Base-by-base conservation (phyloP, 2,888 invertebrate genomes). In the Andrena camellia region DNA sequence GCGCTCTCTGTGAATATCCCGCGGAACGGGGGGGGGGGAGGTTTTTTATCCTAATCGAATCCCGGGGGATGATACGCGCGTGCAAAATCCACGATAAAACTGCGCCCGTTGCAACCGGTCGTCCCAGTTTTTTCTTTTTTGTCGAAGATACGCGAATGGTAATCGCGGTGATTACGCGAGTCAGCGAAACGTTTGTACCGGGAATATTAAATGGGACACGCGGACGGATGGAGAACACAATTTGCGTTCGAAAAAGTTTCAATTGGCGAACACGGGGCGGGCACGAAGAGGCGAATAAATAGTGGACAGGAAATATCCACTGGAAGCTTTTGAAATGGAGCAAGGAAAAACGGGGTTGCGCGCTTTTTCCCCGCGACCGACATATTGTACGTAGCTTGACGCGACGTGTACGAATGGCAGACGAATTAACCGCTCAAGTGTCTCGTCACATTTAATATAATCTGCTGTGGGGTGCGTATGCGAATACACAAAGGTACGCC, bases 141-240 rank as follows among this genome's bases (percentile, higher is more conserved):
- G 20, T 1, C 3, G 7, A 31, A 4, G 17, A 42, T 10, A 33
- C 57, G 33, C 26, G 42, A 8, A 10, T 10, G 10, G 35, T 31
- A 50, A 74, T 67, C 31, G 13, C 17, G 26, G 52, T 62, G 66
- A 62, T 33, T 33, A 42, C 5, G 20, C 71, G 63, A 66, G 48
- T 26, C 31, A 48, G 17, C 23, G 33, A 20, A 26, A 59, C 59
- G 52, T 78, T 70, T 48, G 26, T 26, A 31, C 33, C 33, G 71
- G 67, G 66, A 72, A 80, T 71, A 57, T 72, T 48, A 62, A 78
- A 71, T 20, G 1, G 13, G 20, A 64, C 23, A 13, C 23, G 7
- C 0, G 26, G 33, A 3, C 13, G 33, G 17, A 20, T 5, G 5
- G 70, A 7, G 29, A 35, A 26, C 4, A 31, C 29, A 69, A 79